These are phyloP conservation scores for Andricus quercusramuli DNA, from an alignment of 2,888 invertebrate species.

Conservation along the genomic window DNA sequence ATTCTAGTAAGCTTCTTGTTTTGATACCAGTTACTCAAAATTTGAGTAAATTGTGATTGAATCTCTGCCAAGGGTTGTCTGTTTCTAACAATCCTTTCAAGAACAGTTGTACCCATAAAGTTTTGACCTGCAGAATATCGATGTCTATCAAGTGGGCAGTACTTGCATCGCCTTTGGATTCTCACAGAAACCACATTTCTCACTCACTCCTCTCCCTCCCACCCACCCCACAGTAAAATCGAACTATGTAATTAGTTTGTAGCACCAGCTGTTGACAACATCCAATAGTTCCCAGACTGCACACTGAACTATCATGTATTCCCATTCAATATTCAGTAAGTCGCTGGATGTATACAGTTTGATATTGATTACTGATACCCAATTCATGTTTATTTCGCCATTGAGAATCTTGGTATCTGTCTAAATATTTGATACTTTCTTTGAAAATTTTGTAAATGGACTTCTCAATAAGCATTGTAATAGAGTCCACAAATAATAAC, in stretches of 20 bases:
- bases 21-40: neutral
- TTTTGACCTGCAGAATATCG: constrained; percentile 2
- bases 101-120: constrained; percentile 9
- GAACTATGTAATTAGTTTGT: constrained; percentile 34
- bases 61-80: constrained; percentile 1
- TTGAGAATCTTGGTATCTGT: neutral
- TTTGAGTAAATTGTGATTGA: neutral
- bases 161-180: constrained; percentile 8
- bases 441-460: neutral
- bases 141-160: constrained; percentile 20
- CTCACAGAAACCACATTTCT: neutral
- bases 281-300: neutral
- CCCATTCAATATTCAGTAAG: constrained; percentile 1
- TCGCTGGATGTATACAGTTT: neutral
- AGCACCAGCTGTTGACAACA: neutral
- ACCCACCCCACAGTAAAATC: neutral
- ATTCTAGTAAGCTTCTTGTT: too few species aligned
- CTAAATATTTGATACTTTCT: neutral
- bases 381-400: neutral
- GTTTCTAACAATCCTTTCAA: constrained; percentile 36
- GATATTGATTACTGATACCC: constrained; percentile 11
- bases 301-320: neutral
- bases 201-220: neutral
- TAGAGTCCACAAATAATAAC: neutral
- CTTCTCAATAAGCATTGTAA: neutral